These are phyloP conservation scores for Aphelinus certus DNA, from an alignment of 1,140 invertebrate genomes.

Conservation along the genomic window DNA sequence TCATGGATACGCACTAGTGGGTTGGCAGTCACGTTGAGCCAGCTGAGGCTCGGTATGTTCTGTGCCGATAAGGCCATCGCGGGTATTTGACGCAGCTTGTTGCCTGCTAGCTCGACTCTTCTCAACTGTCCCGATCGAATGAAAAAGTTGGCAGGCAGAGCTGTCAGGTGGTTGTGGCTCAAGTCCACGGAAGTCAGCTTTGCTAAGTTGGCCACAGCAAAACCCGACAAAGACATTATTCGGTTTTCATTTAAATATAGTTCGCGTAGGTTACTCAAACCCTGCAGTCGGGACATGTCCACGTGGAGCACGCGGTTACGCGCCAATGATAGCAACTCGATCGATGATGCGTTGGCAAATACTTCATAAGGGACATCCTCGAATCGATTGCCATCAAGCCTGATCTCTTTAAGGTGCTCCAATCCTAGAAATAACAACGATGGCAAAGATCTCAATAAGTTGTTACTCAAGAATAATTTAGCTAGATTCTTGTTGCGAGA, in stretches of 20 bases:
- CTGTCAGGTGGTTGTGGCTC: slow-evolving; percentile 76
- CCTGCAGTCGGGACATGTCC: slow-evolving; percentile 78
- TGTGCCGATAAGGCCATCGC: slow-evolving; percentile 79
- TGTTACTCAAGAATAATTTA: slow-evolving; percentile 77
- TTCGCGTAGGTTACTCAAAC: slow-evolving; percentile 77
- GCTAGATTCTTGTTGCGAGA: slow-evolving; percentile 79
- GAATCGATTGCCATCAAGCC: slow-evolving; percentile 78
- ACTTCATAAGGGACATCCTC: slow-evolving; percentile 80
- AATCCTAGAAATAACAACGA: slow-evolving; percentile 75
- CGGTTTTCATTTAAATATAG: slow-evolving; percentile 80
- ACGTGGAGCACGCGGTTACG: slow-evolving; percentile 77
- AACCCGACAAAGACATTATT: slow-evolving; percentile 78
- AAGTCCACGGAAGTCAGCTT: slow-evolving; percentile 78
- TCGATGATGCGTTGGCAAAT: slow-evolving; percentile 75
- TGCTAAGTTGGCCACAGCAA: slow-evolving; percentile 76
- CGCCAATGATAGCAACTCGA: slow-evolving; percentile 78
- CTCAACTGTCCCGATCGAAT: slow-evolving; percentile 74
- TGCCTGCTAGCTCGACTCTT: slow-evolving; percentile 81
- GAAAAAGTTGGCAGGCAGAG: slow-evolving; percentile 85
- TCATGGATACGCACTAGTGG: slow-evolving; percentile 78
- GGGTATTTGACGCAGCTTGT: slow-evolving; percentile 84
- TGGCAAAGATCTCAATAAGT: slow-evolving; percentile 72
- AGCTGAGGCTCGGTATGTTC: slow-evolving; percentile 75
- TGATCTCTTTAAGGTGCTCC: slow-evolving; percentile 79
- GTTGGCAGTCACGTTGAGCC: slow-evolving; percentile 85